Percentiles rank a stretch among this genome's conserved stretches.
Evolutionary conservation across 2,797 vertebrate genomes (phyloP).

Genomic region (Sebastes matsubarae): DNA sequence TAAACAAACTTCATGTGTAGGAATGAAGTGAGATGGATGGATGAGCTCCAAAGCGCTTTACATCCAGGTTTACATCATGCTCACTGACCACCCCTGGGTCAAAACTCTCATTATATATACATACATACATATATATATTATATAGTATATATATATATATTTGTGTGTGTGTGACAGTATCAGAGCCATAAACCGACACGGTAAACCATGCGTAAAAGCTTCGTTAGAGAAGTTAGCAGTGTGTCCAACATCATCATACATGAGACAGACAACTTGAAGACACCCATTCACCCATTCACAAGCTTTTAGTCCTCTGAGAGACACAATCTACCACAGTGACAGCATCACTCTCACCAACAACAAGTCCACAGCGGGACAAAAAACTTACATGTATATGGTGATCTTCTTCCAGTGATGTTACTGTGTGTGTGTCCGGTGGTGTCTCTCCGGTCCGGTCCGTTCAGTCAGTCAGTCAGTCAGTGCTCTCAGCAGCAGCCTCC

Average conservation of each 20-base stretch:
- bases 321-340: neutral
- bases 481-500: conserved; percentile 36
- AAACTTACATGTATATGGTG: conserved; percentile 60
- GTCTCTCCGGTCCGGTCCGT: conserved; percentile 26
- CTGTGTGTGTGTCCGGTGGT: conserved; percentile 1
- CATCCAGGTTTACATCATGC: neutral
- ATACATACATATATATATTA: neutral
- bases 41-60: neutral
- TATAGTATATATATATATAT: neutral
- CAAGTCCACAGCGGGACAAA: neutral
- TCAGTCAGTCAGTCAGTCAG: conserved; percentile 11
- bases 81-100: neutral
- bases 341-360: neutral
- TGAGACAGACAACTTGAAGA: neutral
- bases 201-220: neutral
- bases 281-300: neutral
- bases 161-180: too few species aligned
- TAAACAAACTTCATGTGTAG: neutral
- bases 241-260: neutral
- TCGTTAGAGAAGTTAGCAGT: neutral
- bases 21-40: neutral
- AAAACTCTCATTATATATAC: neutral
- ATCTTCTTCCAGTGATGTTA: neutral
- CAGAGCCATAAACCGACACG: neutral
- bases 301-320: neutral